These are phyloP conservation scores for Zoanthus gigantus DNA, from an alignment of 92 coral and sea anemone genomes.

Conservation along the genomic window DNA sequence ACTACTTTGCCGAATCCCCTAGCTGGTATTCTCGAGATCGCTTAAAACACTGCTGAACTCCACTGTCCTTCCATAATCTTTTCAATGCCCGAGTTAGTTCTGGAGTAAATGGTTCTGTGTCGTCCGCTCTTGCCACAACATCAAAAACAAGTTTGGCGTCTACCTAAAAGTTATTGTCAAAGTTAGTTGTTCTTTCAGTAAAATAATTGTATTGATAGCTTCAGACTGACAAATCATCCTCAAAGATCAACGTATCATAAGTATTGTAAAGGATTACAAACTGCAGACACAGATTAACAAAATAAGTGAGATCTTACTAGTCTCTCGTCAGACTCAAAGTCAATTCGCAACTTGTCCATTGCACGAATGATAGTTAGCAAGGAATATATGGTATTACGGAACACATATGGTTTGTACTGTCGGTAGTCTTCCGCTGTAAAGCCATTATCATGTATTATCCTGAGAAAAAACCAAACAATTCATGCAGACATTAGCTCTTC, in stretches of 20 bases:
- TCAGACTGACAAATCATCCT: conserved; percentile 25
- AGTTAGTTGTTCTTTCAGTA: conserved; percentile 24
- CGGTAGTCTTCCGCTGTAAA: conserved; percentile 96
- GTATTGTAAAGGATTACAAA: conserved; percentile 42
- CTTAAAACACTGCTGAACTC: conserved; percentile 88
- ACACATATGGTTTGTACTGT: conserved; percentile 95
- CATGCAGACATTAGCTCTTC: conserved; percentile 76
- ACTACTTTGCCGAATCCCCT: conserved; percentile 98
- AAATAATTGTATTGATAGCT: conserved; percentile 17
- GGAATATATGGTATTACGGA: conserved; percentile 93
- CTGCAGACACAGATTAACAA: conserved; percentile 46
- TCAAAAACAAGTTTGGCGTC: conserved; percentile 99
- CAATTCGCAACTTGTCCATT: conserved; percentile 98
- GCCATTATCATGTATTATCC: conserved; percentile 99
- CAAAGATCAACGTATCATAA: conserved; percentile 46
- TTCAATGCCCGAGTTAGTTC: conserved; percentile 92
- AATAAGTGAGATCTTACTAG: conserved; percentile 76
- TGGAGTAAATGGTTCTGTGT: conserved; percentile 92
- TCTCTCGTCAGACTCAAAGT: conserved; percentile 96
- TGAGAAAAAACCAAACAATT: conserved; percentile 76
- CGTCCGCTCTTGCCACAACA: conserved; percentile 98
- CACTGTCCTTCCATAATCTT: conserved; percentile 92
- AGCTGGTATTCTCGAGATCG: conserved; percentile 97
- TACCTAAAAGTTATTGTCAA: conserved; percentile 64
- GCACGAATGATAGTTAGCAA: conserved; percentile 94